Percentiles rank a stretch among this genome's conserved stretches.
phyloP scores from a whole-genome alignment of 1,140 invertebrate species.

The Dryas iulia region DNA sequence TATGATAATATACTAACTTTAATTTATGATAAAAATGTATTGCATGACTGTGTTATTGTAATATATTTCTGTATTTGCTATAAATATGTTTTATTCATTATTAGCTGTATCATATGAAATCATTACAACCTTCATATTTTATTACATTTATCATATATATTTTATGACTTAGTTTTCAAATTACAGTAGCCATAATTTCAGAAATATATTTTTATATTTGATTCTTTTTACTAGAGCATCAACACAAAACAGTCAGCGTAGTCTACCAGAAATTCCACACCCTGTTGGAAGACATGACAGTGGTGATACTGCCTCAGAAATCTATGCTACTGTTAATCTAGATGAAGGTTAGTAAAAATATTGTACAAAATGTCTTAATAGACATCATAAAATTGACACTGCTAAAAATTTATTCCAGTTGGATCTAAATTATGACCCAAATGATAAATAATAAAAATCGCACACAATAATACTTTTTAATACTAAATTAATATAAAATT shows the following conservation, averaged over 20 bases:
- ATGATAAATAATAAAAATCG: too few relatives aligned
- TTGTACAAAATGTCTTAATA: not conserved
- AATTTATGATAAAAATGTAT: not conserved
- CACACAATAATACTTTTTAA: too few relatives aligned
- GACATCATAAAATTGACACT: too few relatives aligned
- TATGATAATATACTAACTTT: slow-evolving; percentile 12
- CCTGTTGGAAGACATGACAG: slow-evolving; percentile 75
- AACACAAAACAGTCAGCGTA: slow-evolving; percentile 76
- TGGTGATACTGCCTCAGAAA: slow-evolving; percentile 77
- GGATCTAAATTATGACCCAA: too few relatives aligned
- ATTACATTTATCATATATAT: not conserved
- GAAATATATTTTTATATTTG: not conserved
- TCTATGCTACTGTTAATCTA: slow-evolving; percentile 77
- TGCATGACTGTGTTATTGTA: not conserved
- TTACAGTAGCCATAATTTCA: not conserved
- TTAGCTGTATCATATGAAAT: not conserved
- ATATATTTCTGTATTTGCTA: not conserved
- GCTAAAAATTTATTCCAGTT: too few relatives aligned
- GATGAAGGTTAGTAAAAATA: slow-evolving; percentile 59
- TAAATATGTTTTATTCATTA: not conserved
- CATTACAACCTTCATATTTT: not conserved
- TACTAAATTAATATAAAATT: too few relatives aligned
- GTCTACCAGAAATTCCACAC: slow-evolving; percentile 77
- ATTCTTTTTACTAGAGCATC: slow-evolving; percentile 47
- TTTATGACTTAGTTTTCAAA: too few relatives aligned